phyloP scores from a whole-genome alignment of 1,140 invertebrate genomes.

The Marisa cornuarietis region DNA sequence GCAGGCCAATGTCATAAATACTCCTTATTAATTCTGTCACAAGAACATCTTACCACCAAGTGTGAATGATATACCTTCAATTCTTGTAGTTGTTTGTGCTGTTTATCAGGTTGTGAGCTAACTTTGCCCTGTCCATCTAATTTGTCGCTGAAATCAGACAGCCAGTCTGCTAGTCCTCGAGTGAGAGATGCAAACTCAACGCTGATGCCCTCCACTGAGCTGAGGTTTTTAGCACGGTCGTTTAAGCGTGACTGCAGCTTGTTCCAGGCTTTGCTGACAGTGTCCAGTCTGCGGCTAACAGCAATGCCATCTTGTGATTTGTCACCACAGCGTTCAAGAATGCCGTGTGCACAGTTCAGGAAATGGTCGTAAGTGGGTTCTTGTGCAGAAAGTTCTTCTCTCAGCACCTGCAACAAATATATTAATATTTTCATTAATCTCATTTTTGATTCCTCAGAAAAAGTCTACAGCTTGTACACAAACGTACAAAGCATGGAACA shows the following conservation, averaged over 20 bases:
- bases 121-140: conserved; percentile 73
- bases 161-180: conserved; percentile 80
- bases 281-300: conserved; percentile 70
- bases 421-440: not conserved
- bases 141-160: conserved; percentile 77
- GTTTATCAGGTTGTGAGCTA: conserved; percentile 75
- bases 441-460: not conserved
- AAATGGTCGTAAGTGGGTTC: conserved; percentile 89
- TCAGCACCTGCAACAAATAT: conserved; percentile 76
- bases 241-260: conserved; percentile 50
- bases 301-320: conserved; percentile 80
- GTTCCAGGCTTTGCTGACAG: conserved; percentile 71
- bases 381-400: conserved; percentile 91
- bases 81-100: conserved; percentile 75
- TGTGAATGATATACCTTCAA: conserved; percentile 66
- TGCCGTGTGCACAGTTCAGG: conserved; percentile 80
- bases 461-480: not conserved
- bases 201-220: conserved; percentile 67
- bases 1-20: no score
- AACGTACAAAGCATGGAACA: not conserved
- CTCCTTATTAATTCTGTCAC: not conserved
- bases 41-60: not conserved
- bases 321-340: conserved; percentile 77
- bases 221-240: conserved; percentile 56
- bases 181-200: conserved; percentile 90